phyloP scores from a whole-genome alignment of 2,113 vertebrate genomes.

The Polypterus bichir region DNA sequence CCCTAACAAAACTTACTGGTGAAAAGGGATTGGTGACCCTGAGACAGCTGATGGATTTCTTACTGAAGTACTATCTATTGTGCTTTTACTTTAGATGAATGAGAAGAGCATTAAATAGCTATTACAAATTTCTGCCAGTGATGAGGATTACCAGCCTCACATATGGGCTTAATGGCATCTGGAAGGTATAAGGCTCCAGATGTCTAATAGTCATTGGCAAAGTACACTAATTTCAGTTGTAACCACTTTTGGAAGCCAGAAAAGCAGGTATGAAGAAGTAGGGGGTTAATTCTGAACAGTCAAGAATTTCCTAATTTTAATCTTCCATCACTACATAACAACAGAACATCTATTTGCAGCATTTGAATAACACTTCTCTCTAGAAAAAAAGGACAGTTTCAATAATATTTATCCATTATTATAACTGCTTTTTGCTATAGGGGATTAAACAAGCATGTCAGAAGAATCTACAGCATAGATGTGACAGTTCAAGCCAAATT shows the following conservation, averaged over 20 bases:
- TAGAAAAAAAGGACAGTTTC: too few species aligned
- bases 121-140: background rate
- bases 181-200: constrained; percentile 14
- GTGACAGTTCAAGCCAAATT: too few species aligned
- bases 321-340: background rate
- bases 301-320: background rate
- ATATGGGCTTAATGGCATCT: constrained; percentile 9
- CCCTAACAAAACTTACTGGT: too few species aligned
- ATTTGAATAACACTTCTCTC: too few species aligned
- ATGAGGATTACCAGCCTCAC: background rate
- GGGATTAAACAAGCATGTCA: too few species aligned
- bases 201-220: constrained; percentile 7
- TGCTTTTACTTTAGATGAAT: too few species aligned
- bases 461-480: too few species aligned
- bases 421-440: too few species aligned
- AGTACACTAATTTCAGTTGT: constrained; percentile 3
- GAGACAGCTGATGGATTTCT: too few species aligned
- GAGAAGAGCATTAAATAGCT: background rate
- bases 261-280: constrained; percentile 13
- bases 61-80: too few species aligned
- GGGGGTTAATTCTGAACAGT: background rate
- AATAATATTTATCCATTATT: too few species aligned
- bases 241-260: constrained; percentile 1
- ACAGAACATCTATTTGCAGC: background rate
- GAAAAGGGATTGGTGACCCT: too few species aligned